Evolutionary conservation across 2,888 invertebrate species (phyloP), one percentile per base, ranked within the genome.

Genomic region (Sthenelais limicola): DNA sequence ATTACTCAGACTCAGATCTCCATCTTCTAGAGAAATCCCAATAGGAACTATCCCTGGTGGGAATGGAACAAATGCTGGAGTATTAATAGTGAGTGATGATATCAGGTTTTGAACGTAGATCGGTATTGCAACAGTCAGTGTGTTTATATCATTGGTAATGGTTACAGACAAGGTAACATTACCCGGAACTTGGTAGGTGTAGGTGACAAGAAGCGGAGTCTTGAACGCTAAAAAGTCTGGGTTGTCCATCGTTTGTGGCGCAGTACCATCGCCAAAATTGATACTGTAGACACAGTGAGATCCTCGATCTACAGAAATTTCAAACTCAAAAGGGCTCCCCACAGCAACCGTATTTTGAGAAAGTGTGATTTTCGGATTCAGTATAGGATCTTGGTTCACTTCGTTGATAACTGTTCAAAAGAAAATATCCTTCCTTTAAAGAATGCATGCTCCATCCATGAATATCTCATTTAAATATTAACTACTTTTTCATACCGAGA

Each of bases 361-460:
- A 3, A 21, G 12, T 1, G 67, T 7, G 4, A 67, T 26, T 3
- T 12, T 7, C 24, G 32, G n/a, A 18, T 28, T 48, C 3, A 2
- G 5, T 28, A 67, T 67, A n/a, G 47, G 28, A 30, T 67, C 67
- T 21, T 67, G 67, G 30, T 67, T 67, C 1, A n/a, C 30, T 1
- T 4, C 12, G 30, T 43, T 48, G 32, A 67, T 67, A 18, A 48
- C 67, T 67, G 47, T 21, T 18, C 12, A 21, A 51, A 9, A 51
- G 21, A 9, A 51, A 9, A 43, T n/a, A n/a, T n/a, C n/a, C n/a
- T n/a, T n/a, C n/a, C n/a, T n/a, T n/a, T n/a, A n/a, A n/a, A n/a
- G n/a, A n/a, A n/a, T n/a, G n/a, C n/a, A n/a, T n/a, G n/a, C n/a
- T n/a, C n/a, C n/a, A n/a, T n/a, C n/a, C n/a, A n/a, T n/a, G n/a